Conservation (phyloP, 2,888 invertebrate species). For the Lampropteryx suffumata region DNA sequence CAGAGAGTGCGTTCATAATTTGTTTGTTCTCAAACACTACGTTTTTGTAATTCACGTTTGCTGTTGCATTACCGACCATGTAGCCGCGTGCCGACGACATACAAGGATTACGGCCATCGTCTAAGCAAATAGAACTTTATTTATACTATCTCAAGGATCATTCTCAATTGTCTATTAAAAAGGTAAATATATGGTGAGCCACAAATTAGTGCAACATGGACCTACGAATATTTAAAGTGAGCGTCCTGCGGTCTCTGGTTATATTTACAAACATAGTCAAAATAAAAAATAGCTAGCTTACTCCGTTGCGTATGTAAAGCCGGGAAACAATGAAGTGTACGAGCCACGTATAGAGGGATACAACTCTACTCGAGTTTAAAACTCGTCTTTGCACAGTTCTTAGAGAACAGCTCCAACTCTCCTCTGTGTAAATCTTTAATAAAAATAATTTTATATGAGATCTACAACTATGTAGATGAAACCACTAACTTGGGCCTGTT, state of each 20-base stretch:
- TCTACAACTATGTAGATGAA: too few species aligned
- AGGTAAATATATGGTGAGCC: too few species aligned
- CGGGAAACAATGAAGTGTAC: background rate
- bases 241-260: too few species aligned
- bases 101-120: background rate
- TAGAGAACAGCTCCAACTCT: background rate
- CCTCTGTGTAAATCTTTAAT: background rate
- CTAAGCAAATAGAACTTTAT: background rate
- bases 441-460: too few species aligned
- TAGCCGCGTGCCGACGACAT: background rate
- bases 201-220: too few species aligned
- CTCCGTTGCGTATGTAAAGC: too few species aligned
- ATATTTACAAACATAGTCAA: too few species aligned
- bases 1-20: constrained; percentile 18
- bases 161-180: background rate
- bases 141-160: background rate
- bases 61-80: constrained; percentile 21
- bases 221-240: too few species aligned
- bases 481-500: too few species aligned
- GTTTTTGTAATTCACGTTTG: constrained; percentile 17
- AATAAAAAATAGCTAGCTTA: too few species aligned
- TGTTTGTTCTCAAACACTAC: constrained; percentile 16
- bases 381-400: background rate
- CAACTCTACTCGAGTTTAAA: background rate
- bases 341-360: constrained; percentile 1